phyloP scores from a whole-genome alignment of 2,113 vertebrate genomes.

The Chrysemys picta region DNA sequence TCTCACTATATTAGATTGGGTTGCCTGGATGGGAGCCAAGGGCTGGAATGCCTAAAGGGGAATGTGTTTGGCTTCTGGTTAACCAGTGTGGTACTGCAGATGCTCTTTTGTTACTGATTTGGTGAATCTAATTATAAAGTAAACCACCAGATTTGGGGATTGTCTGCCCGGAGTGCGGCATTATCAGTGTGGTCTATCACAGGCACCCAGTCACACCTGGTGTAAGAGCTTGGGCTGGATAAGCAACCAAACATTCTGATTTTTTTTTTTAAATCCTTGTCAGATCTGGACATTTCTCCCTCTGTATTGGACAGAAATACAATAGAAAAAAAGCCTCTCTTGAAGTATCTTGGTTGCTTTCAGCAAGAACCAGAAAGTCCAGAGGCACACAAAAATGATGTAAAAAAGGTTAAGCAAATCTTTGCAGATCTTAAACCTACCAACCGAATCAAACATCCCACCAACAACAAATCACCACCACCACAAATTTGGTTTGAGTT shows the following conservation, averaged over 20 bases:
- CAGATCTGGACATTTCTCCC: background rate
- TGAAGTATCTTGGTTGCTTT: background rate
- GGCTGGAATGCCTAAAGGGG: too few species aligned
- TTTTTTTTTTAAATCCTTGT: background rate
- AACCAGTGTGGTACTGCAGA: too few species aligned
- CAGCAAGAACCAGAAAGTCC: background rate
- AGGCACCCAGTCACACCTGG: background rate
- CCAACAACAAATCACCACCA: background rate
- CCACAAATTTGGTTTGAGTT: background rate
- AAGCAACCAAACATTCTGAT: background rate
- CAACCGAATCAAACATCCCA: background rate
- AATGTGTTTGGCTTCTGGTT: too few species aligned
- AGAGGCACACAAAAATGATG: background rate
- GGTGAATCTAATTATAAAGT: too few species aligned
- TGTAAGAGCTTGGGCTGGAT: background rate
- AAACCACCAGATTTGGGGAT: too few species aligned
- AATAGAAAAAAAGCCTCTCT: background rate
- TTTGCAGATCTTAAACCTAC: conserved; percentile 1
- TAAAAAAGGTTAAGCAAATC: conserved; percentile 2
- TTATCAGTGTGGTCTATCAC: too few species aligned
- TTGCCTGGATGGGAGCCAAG: too few species aligned
- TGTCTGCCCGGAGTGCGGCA: too few species aligned
- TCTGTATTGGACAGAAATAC: conserved; percentile 4
- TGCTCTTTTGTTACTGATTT: too few species aligned
- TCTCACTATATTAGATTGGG: too few species aligned